Percentiles rank a stretch among this genome's conserved stretches.
These are phyloP conservation scores for Nicator chloris DNA, from an alignment of 2,113 vertebrate species.

Conservation along the genomic window DNA sequence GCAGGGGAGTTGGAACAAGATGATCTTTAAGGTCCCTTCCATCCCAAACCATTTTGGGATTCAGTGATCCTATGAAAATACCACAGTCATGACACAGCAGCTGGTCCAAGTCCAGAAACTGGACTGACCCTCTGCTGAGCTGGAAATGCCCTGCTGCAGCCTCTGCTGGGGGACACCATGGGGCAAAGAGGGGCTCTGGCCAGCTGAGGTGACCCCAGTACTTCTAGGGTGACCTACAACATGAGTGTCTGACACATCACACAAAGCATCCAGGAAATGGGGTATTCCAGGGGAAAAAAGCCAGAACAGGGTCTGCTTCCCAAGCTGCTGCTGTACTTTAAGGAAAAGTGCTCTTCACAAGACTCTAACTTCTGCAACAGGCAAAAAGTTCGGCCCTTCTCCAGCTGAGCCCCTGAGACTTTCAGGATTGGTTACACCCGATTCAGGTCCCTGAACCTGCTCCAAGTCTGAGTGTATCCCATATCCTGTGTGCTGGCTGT, in stretches of 20 bases:
- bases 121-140: background rate
- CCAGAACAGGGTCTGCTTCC: background rate
- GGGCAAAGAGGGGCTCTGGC: background rate
- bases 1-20: background rate
- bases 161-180: background rate
- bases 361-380: background rate
- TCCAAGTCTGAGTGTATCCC: background rate
- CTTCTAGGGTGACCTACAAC: background rate
- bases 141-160: background rate
- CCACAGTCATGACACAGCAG: background rate
- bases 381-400: background rate
- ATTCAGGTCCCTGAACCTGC: background rate
- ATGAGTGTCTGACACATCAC: background rate
- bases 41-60: background rate
- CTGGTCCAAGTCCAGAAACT: background rate
- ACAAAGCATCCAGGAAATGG: background rate
- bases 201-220: background rate
- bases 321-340: background rate
- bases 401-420: background rate
- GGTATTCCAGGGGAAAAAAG: background rate
- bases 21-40: background rate
- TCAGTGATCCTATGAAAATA: background rate
- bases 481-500: accelerated
- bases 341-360: background rate
- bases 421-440: background rate